Percentiles rank a stretch among this genome's conserved stretches.
Conservation (phyloP, 2,888 invertebrate species). For the Luperina testacea region DNA sequence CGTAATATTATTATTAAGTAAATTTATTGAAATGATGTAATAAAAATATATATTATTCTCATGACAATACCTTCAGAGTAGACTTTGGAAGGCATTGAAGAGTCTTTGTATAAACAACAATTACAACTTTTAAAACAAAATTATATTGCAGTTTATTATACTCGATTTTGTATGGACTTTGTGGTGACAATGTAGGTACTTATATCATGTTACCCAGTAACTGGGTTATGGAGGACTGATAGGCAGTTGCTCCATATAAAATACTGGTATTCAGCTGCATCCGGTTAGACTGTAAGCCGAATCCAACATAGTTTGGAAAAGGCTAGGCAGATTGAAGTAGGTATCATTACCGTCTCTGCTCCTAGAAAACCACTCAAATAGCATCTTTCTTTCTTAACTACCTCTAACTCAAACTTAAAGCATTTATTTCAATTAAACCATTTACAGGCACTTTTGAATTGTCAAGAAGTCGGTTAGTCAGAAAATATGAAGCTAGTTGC, state of each 20-base stretch:
- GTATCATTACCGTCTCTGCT: background rate
- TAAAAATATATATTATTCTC: background rate
- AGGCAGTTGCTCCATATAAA: too few species aligned
- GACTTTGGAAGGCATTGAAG: background rate
- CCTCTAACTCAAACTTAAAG: too few species aligned
- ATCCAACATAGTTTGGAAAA: background rate
- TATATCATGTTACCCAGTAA: background rate
- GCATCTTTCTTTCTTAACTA: background rate
- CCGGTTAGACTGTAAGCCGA: too few species aligned
- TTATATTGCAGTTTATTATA: background rate
- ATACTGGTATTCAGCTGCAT: too few species aligned
- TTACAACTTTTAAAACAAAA: background rate
- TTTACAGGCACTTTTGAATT: too few species aligned
- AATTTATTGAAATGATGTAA: slow-evolving; percentile 13
- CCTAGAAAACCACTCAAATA: background rate
- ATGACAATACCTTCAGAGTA: background rate
- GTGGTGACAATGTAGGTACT: too few species aligned
- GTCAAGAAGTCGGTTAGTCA: too few species aligned
- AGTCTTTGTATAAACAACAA: background rate
- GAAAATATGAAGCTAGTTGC: too few species aligned
- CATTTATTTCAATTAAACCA: too few species aligned
- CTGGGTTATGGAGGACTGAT: background rate
- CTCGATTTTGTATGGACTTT: background rate
- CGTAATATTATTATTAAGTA: background rate
- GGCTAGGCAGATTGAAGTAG: background rate